Percentiles rank a stretch among this genome's conserved stretches.
Evolutionary conservation across 2,888 invertebrate species (phyloP).

Genomic region (Octodonta nipae): DNA sequence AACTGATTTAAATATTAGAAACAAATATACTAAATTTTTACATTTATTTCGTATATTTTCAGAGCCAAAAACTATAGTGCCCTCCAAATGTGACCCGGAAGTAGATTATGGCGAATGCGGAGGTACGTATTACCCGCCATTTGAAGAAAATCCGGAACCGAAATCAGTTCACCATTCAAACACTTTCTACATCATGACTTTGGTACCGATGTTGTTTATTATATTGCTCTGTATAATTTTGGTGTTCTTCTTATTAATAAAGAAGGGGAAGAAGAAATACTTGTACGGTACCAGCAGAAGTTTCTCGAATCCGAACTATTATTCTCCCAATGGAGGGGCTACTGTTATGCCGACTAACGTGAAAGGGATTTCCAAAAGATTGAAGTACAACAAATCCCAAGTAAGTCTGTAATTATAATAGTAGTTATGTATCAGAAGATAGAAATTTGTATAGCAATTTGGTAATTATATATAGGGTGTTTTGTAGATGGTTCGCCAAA

Average conservation of each 20-base stretch:
- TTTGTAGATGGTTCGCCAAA: too few relatives aligned
- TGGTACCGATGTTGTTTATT: constrained; percentile 34
- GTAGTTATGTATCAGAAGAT: too few relatives aligned
- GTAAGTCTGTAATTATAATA: too few relatives aligned
- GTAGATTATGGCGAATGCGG: constrained; percentile 30
- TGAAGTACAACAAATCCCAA: constrained; percentile 68
- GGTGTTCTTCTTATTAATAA: constrained; percentile 26
- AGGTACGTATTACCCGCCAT: constrained; percentile 6
- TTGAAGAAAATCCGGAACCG: background rate
- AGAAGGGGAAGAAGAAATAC: constrained; percentile 38
- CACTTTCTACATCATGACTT: constrained; percentile 33
- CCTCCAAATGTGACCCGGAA: constrained; percentile 27
- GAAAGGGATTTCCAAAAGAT: constrained; percentile 56
- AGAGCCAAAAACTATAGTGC: constrained; percentile 22
- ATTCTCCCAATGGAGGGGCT: constrained; percentile 29
- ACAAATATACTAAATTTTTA: constrained; percentile 1
- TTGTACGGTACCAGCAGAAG: constrained; percentile 48
- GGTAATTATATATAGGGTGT: too few relatives aligned
- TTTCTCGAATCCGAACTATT: constrained; percentile 82
- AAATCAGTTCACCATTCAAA: constrained; percentile 26
- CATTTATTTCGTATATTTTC: constrained; percentile 6
- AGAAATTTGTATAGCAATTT: too few relatives aligned
- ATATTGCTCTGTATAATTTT: constrained; percentile 31
- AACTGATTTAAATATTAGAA: background rate
- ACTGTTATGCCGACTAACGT: constrained; percentile 22